Conservation (phyloP, 2,797 vertebrate species). For the Enteromius radiatus region DNA sequence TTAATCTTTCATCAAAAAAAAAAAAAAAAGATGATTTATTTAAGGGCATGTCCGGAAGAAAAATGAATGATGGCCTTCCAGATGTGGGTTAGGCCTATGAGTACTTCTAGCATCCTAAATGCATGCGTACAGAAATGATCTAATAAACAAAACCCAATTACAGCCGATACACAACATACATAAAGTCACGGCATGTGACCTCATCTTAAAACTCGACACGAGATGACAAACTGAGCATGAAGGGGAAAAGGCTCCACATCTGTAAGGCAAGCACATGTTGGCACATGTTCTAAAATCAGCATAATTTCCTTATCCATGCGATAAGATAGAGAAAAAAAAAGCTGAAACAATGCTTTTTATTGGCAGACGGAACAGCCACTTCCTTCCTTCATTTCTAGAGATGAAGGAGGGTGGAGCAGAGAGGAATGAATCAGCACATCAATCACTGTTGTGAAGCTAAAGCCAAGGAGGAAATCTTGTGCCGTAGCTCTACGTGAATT, state of each 20-base stretch:
- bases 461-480: constrained; percentile 60
- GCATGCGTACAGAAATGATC: neutral
- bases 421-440: constrained; percentile 68
- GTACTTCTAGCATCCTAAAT: neutral
- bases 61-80: constrained; percentile 15
- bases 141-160: constrained; percentile 25
- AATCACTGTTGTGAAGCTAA: constrained; percentile 71
- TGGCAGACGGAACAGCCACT: constrained; percentile 37
- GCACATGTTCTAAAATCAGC: constrained; percentile 58
- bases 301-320: constrained; percentile 58
- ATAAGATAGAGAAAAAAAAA: constrained; percentile 49
- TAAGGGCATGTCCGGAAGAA: constrained; percentile 17
- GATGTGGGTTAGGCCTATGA: neutral
- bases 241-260: neutral
- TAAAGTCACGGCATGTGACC: neutral
- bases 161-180: constrained; percentile 9
- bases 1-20: constrained; percentile 60
- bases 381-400: constrained; percentile 41
- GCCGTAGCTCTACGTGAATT: constrained; percentile 59
- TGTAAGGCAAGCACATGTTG: constrained; percentile 60
- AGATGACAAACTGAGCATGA: constrained; percentile 22
- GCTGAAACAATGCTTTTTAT: constrained; percentile 54
- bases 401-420: constrained; percentile 41
- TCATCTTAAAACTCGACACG: neutral
- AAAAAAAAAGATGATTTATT: constrained; percentile 55